Evolutionary conservation across 2,888 invertebrate species (phyloP).

Genomic region (Strigamia transsilvanica): DNA sequence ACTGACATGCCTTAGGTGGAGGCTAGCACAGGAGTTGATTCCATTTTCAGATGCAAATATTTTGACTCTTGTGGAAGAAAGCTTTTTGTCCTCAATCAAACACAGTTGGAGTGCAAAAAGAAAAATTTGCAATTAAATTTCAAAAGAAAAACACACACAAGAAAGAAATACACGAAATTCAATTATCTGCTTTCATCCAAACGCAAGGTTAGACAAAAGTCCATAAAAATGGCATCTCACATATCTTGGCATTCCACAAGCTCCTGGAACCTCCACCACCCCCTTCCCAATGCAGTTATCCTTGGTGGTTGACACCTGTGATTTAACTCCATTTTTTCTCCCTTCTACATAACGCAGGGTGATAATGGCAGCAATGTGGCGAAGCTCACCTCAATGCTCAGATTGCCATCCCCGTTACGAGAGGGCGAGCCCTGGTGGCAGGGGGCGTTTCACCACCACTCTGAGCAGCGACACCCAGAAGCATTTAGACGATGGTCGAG

Average conservation of each 20-base stretch:
- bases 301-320: constrained; percentile 44
- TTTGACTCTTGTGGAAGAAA: constrained; percentile 19
- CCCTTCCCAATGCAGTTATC: constrained; percentile 38
- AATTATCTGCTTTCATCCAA: background rate
- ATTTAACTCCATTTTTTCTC: constrained; percentile 36
- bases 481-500: background rate
- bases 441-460: constrained; percentile 29
- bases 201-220: constrained; percentile 40
- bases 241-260: constrained; percentile 36
- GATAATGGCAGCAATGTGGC: constrained; percentile 35
- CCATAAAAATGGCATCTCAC: constrained; percentile 37
- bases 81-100: background rate
- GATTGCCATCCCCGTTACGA: constrained; percentile 33
- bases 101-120: background rate
- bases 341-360: constrained; percentile 10
- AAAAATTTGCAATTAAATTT: constrained; percentile 23
- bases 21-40: constrained; percentile 27
- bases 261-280: background rate
- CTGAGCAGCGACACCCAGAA: constrained; percentile 5
- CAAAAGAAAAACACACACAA: background rate
- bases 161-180: background rate
- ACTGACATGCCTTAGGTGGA: background rate
- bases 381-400: constrained; percentile 27
- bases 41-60: constrained; percentile 42
- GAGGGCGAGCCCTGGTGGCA: constrained; percentile 31